A percentile compares a stretch with the other conserved stretches of the same genome.
Conservation (phyloP, 1,140 invertebrate species). For the Nephotettix cincticeps region DNA sequence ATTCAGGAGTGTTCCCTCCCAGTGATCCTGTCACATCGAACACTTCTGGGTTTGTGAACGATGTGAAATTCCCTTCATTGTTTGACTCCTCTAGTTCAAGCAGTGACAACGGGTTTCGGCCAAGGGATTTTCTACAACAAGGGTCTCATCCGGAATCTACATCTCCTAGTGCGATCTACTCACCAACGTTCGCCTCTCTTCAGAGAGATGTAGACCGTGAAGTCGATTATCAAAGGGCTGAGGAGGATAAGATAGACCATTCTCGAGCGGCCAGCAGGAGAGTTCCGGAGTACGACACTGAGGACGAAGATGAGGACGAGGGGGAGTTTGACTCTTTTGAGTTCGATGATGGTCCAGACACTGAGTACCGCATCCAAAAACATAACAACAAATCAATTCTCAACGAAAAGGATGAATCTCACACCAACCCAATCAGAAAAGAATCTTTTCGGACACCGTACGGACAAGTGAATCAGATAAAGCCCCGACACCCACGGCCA, state of each 20-base stretch:
- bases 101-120: neutral
- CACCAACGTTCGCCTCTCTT: neutral
- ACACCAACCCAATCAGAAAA: neutral
- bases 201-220: constrained; percentile 17
- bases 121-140: neutral
- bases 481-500: too few relatives aligned
- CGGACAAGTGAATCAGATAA: neutral
- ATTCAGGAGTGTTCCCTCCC: neutral
- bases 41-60: constrained; percentile 19
- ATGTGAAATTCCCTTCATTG: constrained; percentile 20
- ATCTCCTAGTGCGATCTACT: neutral
- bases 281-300: neutral
- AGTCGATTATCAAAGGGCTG: constrained; percentile 7
- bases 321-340: constrained; percentile 1
- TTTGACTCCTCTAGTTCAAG: constrained; percentile 10
- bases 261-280: neutral
- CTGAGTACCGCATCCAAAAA: too few relatives aligned
- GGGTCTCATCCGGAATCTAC: neutral
- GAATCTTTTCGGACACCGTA: neutral
- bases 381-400: too few relatives aligned
- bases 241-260: neutral
- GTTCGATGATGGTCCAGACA: neutral
- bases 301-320: constrained; percentile 14
- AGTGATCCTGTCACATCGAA: neutral
- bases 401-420: too few relatives aligned